Base-by-base conservation (phyloP, 2,888 invertebrate species). In the Glaucopsyche alexis region DNA sequence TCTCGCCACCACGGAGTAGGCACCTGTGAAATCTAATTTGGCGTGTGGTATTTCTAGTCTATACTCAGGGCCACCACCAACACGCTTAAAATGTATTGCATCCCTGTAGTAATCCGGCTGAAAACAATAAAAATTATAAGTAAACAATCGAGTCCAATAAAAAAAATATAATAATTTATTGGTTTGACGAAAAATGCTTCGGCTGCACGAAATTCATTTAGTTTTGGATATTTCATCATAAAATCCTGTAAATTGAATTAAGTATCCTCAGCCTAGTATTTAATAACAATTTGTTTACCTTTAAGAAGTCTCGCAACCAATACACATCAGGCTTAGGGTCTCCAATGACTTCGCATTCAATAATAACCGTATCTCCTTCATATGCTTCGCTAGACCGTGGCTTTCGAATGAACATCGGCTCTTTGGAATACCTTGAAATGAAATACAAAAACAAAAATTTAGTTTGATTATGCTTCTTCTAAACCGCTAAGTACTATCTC, bases 51-150 rank as follows among this genome's bases (percentile, higher is more conserved):
- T 97, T 90, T 97, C 97, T 82, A 97, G 93, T 8, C 96, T 94
- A 86, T 97, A 97, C 83, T 96, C 95, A 0, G 97, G 96, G 0
- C 97, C 97, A 74, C 94, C 95, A 40, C 95, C 97, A 14, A 96
- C 91, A 60, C 96, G 93, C 78, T 95, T 95, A 89, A 97, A 97
- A 84, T 96, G 96, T 5, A 95, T 94, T n/a, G 96, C 96, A 93
- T 97, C 97, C 78, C 95, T 95, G 87, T 97, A 97, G 83, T 97
- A 97, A 83, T 97, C 97, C 78, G 97, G 96, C 97, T 97, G 93
- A 8, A 91, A 94, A 11, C 29, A 60, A 60, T 38, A 74, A 71
- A 49, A 40, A 70, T 13, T 16, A 29, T 16, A 29, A 55, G 19
- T 16, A 42, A 42, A 50, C 16, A 29, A 29, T 29, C 7, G 16